These are phyloP conservation scores for Periophthalmodon schlosseri DNA, from an alignment of 2,113 vertebrate genomes.

Conservation along the genomic window DNA sequence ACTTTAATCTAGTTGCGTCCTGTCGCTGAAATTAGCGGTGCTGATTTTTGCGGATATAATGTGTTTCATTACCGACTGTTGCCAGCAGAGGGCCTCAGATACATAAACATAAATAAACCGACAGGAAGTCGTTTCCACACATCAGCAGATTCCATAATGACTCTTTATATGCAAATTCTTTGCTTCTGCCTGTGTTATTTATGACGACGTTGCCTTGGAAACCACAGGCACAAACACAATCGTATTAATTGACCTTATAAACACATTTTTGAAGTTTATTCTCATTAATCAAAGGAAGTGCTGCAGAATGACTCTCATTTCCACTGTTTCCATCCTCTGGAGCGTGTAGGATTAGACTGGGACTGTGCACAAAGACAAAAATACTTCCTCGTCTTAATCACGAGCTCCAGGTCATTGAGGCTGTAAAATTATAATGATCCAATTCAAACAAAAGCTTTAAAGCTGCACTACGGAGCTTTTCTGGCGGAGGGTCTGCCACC, in stretches of 20 bases:
- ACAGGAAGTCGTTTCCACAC: too few species aligned
- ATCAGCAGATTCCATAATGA: neutral
- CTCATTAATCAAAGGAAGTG: conserved; percentile 8
- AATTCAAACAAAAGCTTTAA: conserved; percentile 28
- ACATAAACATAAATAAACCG: too few species aligned
- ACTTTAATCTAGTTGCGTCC: too few species aligned
- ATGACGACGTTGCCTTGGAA: neutral
- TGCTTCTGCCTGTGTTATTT: neutral
- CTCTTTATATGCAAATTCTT: neutral
- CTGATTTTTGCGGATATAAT: too few species aligned
- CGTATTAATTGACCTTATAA: neutral
- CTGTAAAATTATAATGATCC: conserved; percentile 21
- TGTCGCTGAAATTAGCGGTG: too few species aligned
- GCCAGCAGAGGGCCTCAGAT: too few species aligned
- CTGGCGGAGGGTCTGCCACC: too few species aligned
- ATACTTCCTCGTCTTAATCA: neutral
- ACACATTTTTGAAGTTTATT: neutral
- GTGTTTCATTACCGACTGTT: too few species aligned
- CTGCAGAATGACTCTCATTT: conserved; percentile 6
- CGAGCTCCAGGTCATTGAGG: conserved; percentile 26
- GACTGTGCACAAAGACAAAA: neutral
- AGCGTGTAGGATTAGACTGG: neutral
- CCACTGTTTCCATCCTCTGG: conserved; percentile 7
- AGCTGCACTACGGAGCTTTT: neutral
- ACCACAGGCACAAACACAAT: neutral